phyloP scores from a whole-genome alignment of 2,113 vertebrate genomes.

The human (Homo sapiens) region DNA sequence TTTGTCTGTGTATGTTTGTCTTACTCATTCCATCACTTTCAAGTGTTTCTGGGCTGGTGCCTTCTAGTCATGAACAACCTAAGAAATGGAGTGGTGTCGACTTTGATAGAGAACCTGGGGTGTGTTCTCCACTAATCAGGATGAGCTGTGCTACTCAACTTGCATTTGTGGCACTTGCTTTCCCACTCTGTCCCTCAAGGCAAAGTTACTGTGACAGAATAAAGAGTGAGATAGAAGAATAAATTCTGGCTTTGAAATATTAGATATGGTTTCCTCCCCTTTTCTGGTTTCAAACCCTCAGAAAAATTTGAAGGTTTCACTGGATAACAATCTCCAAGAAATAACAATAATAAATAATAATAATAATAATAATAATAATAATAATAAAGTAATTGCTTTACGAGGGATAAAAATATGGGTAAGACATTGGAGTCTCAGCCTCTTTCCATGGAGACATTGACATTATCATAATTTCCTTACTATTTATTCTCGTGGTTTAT shows the following conservation, averaged over 20 bases:
- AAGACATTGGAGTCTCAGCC: background rate
- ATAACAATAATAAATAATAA: too few species aligned
- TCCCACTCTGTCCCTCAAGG: constrained; percentile 5
- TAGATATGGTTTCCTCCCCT: background rate
- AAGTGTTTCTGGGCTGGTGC: background rate
- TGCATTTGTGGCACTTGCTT: constrained; percentile 43
- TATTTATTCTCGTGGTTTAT: background rate
- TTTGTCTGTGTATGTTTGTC: rapidly evolving
- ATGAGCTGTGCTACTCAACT: background rate
- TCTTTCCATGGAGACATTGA: background rate
- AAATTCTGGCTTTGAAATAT: constrained; percentile 36
- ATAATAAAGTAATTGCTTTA: background rate
- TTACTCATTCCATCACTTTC: background rate
- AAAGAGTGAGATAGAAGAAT: background rate
- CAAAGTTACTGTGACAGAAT: background rate
- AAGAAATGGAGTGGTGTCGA: background rate
- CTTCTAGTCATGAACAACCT: background rate
- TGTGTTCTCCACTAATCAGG: background rate
- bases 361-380: too few species aligned
- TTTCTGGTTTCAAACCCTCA: background rate
- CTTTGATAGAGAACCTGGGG: constrained; percentile 24
- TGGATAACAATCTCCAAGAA: background rate
- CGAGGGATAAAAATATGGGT: background rate
- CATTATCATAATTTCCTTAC: background rate
- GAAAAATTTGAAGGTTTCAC: background rate